A percentile compares a stretch with the other conserved stretches of the same genome.
These are phyloP conservation scores for Rhimphoctona megacephalus DNA, from an alignment of 2,888 invertebrate genomes.

Conservation along the genomic window DNA sequence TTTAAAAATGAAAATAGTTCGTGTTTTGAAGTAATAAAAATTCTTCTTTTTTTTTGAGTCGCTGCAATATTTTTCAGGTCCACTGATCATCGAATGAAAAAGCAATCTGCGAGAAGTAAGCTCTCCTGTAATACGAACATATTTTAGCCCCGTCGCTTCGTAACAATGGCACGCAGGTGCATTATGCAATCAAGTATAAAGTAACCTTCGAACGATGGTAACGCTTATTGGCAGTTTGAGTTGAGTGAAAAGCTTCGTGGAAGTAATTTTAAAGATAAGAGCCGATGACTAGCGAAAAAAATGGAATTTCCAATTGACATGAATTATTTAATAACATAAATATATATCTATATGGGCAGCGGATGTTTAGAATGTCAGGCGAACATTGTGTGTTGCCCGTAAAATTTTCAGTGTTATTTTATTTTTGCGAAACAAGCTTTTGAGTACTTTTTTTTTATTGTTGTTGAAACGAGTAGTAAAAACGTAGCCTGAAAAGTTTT, in stretches of 20 bases:
- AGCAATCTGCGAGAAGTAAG: neutral
- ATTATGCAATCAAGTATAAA: conserved; percentile 41
- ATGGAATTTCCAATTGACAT: conserved; percentile 40
- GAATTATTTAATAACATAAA: conserved; percentile 6
- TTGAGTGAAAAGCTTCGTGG: conserved; percentile 53
- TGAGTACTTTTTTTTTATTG: conserved; percentile 46
- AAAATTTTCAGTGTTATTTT: conserved; percentile 37
- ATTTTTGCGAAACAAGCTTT: conserved; percentile 37
- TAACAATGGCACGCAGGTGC: conserved; percentile 37
- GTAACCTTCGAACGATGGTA: conserved; percentile 24
- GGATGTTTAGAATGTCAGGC: conserved; percentile 26
- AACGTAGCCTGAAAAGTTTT: conserved; percentile 32
- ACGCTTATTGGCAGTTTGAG: conserved; percentile 11
- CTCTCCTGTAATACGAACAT: conserved; percentile 13
- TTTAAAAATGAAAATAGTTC: too few species aligned
- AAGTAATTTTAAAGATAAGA: conserved; percentile 53
- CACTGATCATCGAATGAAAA: neutral
- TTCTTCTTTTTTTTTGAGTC: neutral
- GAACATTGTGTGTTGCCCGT: conserved; percentile 35
- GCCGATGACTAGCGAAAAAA: conserved; percentile 25
- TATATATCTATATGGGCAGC: conserved; percentile 8
- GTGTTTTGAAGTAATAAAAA: neutral
- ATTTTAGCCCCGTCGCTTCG: neutral
- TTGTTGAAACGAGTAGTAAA: conserved; percentile 37
- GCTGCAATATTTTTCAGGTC: neutral